Conservation (phyloP, 35 echinoderm and acorn worm genomes). For the Patiria miniata region DNA sequence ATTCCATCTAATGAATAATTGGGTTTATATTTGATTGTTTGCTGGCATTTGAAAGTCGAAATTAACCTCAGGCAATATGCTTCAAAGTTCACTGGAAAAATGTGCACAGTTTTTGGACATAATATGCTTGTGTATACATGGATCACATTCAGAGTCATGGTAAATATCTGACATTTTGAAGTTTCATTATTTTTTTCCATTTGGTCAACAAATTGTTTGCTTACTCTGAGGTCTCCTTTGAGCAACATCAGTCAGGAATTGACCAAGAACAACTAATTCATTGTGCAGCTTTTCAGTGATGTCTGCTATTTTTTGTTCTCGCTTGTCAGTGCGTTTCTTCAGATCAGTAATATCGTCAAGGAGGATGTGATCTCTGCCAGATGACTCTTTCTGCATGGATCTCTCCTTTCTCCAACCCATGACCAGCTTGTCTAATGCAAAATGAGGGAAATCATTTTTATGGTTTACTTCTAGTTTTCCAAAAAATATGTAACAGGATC, state of each 20-base stretch:
- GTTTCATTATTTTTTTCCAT: neutral
- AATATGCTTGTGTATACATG: no score
- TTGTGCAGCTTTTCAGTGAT: slow-evolving; percentile 81
- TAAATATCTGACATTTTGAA: neutral
- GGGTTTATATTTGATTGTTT: no score
- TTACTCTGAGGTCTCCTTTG: slow-evolving; percentile 81
- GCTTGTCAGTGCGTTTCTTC: slow-evolving; percentile 67
- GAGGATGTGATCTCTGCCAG: slow-evolving; percentile 81
- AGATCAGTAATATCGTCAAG: slow-evolving; percentile 96
- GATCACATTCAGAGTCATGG: neutral
- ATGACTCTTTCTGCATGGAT: slow-evolving; percentile 71
- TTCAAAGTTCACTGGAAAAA: no score
- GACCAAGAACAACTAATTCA: slow-evolving; percentile 73
- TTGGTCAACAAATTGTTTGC: neutral
- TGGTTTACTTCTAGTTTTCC: neutral
- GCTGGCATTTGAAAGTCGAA: no score
- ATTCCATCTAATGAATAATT: no score
- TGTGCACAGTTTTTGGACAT: no score
- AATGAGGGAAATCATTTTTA: neutral
- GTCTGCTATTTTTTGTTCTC: slow-evolving; percentile 86
- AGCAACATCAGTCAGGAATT: slow-evolving; percentile 82
- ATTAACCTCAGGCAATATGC: no score
- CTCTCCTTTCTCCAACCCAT: slow-evolving; percentile 79
- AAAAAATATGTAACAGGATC: no score
- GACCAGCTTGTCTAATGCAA: slow-evolving; percentile 57